Conservation (phyloP, 2,888 invertebrate species). For the Tipula lateralis region DNA sequence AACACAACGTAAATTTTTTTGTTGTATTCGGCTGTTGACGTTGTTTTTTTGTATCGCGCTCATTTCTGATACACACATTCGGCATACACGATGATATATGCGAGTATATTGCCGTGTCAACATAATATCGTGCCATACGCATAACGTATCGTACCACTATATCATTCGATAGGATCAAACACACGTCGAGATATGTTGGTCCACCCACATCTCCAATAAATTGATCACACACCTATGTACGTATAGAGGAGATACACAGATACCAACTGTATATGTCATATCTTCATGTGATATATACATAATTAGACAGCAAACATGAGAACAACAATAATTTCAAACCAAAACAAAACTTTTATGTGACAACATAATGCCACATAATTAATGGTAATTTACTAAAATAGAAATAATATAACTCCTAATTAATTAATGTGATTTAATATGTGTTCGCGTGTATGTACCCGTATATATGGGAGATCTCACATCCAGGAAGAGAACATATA, state of each 20-base stretch:
- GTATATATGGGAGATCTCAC: background rate
- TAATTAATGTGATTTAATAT: slow-evolving; percentile 4
- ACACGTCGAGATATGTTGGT: background rate
- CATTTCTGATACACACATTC: background rate
- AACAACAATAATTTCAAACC: background rate
- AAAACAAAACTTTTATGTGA: background rate
- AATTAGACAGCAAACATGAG: background rate
- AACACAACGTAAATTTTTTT: background rate
- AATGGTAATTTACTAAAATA: slow-evolving; percentile 19
- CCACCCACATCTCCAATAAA: background rate
- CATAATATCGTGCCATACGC: background rate
- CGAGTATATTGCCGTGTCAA: background rate
- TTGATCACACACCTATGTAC: background rate
- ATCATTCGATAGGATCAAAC: background rate
- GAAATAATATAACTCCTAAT: background rate
- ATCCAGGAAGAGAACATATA: background rate
- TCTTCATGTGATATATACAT: background rate
- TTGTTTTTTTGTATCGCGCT: background rate
- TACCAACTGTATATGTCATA: background rate
- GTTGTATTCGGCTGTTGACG: background rate
- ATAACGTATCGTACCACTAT: background rate
- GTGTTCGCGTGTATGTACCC: too few relatives aligned
- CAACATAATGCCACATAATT: background rate
- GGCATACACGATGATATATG: background rate
- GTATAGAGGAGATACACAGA: background rate